phyloP scores from a whole-genome alignment of 1,140 invertebrate species.

The Calliphora vicina region DNA sequence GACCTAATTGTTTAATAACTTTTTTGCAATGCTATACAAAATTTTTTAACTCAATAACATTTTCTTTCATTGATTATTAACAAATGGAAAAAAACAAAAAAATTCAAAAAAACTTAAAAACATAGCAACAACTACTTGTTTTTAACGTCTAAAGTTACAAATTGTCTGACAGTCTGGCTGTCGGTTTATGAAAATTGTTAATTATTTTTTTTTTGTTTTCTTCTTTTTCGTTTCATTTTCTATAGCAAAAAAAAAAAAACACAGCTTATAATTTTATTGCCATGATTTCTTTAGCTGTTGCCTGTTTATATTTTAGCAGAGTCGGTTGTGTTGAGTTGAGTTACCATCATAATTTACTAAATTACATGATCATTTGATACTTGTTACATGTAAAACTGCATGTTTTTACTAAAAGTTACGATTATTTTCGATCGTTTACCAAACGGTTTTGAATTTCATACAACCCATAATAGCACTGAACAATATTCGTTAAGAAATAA shows the following conservation, averaged over 20 bases:
- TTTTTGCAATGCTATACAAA: background rate
- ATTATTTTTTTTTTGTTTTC: background rate
- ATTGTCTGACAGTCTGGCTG: background rate
- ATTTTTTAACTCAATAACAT: background rate
- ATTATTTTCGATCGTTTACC: constrained; percentile 21
- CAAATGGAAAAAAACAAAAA: background rate
- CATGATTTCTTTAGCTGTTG: too few relatives aligned
- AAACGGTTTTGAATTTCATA: constrained; percentile 17
- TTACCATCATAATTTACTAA: constrained; percentile 3
- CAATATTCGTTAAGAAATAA: background rate
- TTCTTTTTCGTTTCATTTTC: background rate
- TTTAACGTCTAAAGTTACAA: background rate
- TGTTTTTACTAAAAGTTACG: constrained; percentile 11
- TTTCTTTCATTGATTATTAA: background rate
- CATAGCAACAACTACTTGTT: too few relatives aligned
- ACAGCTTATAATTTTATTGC: background rate
- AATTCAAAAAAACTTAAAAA: too few relatives aligned
- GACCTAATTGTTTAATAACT: background rate
- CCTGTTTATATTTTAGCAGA: background rate
- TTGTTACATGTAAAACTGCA: constrained; percentile 19
- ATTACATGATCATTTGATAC: constrained; percentile 32
- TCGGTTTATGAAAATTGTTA: background rate
- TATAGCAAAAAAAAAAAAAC: background rate
- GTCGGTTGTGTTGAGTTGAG: constrained; percentile 2
- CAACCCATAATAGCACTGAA: background rate